These are phyloP conservation scores for Chionomys nivalis DNA, from an alignment of 2,113 vertebrate genomes.

Conservation along the genomic window DNA sequence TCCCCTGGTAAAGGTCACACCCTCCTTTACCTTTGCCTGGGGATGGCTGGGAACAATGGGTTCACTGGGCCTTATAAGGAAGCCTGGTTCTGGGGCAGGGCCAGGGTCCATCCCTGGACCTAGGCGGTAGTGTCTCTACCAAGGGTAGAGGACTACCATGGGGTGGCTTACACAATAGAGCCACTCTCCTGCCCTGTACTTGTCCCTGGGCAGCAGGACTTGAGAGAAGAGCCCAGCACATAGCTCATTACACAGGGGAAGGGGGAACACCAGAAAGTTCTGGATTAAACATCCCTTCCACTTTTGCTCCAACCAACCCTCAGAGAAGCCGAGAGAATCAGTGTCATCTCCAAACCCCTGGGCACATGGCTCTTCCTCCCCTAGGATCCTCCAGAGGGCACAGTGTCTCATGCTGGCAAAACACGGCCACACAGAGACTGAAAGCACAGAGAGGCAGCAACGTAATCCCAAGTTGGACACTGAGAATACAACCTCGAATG, in stretches of 20 bases:
- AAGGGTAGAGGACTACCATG: constrained; percentile 31
- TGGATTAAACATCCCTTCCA: not conserved
- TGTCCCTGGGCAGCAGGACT: not conserved
- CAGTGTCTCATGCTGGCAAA: constrained; percentile 82
- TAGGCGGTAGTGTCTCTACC: constrained; percentile 38
- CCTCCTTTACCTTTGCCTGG: not conserved
- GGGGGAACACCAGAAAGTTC: not conserved
- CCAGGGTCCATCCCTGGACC: not conserved
- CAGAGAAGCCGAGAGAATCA: not conserved
- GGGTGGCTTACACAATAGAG: not conserved
- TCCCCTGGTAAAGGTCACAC: constrained; percentile 1
- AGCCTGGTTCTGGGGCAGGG: not conserved
- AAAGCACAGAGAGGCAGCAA: constrained; percentile 85
- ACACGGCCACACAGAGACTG: constrained; percentile 67
- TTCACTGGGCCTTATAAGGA: not conserved
- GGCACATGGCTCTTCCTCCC: constrained; percentile 76
- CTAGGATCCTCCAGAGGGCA: constrained; percentile 81
- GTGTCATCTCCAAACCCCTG: constrained; percentile 51
- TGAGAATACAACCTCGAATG: constrained; percentile 79
- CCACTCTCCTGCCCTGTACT: not conserved
- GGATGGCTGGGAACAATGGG: not conserved
- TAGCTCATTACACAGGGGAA: not conserved
- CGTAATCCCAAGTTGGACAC: constrained; percentile 84
- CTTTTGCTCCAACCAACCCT: constrained; percentile 18
- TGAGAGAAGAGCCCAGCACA: not conserved